Percentiles rank a stretch among this genome's conserved stretches.
Conservation (phyloP, 2,888 invertebrate species). For the Ecliptopera silaceata region DNA sequence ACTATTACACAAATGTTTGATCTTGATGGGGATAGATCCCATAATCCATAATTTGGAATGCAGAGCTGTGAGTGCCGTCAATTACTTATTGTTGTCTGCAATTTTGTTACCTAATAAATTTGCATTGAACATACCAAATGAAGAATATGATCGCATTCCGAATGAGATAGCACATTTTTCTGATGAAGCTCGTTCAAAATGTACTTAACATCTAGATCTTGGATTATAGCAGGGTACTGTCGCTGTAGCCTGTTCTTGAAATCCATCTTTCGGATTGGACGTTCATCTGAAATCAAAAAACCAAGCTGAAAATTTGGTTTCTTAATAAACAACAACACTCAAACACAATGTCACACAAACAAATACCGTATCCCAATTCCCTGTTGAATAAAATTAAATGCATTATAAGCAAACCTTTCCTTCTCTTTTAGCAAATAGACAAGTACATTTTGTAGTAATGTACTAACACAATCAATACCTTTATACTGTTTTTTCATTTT, state of each 20-base stretch:
- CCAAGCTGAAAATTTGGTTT: background rate
- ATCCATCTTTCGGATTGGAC: slow-evolving; percentile 62
- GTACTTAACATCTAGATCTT: slow-evolving; percentile 74
- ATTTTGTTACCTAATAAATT: too few relatives aligned
- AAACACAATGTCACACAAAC: background rate
- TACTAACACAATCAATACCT: slow-evolving; percentile 8
- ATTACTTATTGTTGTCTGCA: too few relatives aligned
- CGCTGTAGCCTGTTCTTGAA: slow-evolving; percentile 64
- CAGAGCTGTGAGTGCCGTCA: too few relatives aligned
- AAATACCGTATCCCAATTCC: too few relatives aligned
- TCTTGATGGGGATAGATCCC: too few relatives aligned
- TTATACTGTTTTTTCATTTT: slow-evolving; percentile 14
- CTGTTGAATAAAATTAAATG: too few relatives aligned
- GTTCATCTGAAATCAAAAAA: slow-evolving; percentile 59
- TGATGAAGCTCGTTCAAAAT: slow-evolving; percentile 75
- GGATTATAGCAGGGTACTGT: slow-evolving; percentile 69
- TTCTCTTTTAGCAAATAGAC: too few relatives aligned
- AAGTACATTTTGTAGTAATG: background rate
- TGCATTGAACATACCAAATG: slow-evolving; percentile 51
- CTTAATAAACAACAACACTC: background rate
- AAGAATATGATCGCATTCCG: slow-evolving; percentile 62
- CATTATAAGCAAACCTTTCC: too few relatives aligned
- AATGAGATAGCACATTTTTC: slow-evolving; percentile 62
- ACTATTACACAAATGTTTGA: too few relatives aligned
- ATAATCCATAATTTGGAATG: too few relatives aligned